phyloP scores from a whole-genome alignment of 2,888 invertebrate species.

The Drosophila anceps region DNA sequence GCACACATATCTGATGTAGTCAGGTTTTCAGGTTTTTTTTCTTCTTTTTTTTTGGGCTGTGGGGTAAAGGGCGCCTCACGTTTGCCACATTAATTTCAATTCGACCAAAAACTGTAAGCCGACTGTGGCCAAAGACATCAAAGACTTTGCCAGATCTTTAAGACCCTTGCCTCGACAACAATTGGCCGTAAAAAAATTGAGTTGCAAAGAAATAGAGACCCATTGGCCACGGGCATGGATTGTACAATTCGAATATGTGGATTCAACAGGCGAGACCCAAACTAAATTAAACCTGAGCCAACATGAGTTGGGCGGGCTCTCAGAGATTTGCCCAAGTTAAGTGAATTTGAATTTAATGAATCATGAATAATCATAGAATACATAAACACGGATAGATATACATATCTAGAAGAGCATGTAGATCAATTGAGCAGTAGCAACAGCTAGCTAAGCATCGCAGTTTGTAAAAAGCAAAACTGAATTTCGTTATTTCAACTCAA shows the following conservation, averaged over 20 bases:
- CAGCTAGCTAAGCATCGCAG: no score
- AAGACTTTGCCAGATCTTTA: slow-evolving; percentile 29
- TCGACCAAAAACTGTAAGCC: slow-evolving; percentile 30
- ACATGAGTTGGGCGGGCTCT: slow-evolving; percentile 2
- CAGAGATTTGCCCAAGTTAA: neutral
- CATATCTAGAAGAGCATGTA: neutral
- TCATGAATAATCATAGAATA: slow-evolving; percentile 21
- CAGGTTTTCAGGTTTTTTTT: neutral
- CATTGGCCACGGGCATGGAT: slow-evolving; percentile 18
- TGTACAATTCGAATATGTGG: slow-evolving; percentile 2
- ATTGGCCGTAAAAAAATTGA: slow-evolving; percentile 28
- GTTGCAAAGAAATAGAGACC: slow-evolving; percentile 1
- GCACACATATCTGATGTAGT: slow-evolving; percentile 16
- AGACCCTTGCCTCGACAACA: slow-evolving; percentile 27
- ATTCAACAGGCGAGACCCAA: slow-evolving; percentile 10
- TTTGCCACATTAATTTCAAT: slow-evolving; percentile 74
- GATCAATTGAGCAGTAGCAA: neutral
- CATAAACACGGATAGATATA: neutral
- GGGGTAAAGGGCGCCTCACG: slow-evolving; percentile 52
- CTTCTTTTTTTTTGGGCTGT: slow-evolving; percentile 1
- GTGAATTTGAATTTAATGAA: slow-evolving; percentile 3
- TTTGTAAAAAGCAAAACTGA: no score
- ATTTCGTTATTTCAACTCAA: no score
- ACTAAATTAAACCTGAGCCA: slow-evolving; percentile 17
- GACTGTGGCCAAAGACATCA: slow-evolving; percentile 43